Evolutionary conservation across 2,888 invertebrate genomes (phyloP).

Genomic region (Machimus atricapillus): DNA sequence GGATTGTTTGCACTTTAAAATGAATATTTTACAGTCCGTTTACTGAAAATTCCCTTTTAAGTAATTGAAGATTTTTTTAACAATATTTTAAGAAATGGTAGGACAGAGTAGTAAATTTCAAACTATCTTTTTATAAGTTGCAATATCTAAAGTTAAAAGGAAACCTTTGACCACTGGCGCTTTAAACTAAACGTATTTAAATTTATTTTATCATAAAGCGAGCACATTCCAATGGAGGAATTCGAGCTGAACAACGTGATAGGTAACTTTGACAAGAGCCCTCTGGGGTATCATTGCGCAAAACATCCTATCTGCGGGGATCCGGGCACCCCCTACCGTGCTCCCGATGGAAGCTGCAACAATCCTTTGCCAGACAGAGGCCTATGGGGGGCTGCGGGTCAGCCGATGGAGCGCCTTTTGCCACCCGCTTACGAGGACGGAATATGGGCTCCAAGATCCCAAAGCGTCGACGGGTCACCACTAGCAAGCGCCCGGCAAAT

Average conservation of each 20-base stretch:
- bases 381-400: conserved; percentile 73
- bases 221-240: conserved; percentile 54
- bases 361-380: conserved; percentile 65
- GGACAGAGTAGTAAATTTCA: too few species aligned
- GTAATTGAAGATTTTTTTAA: too few species aligned
- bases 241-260: conserved; percentile 58
- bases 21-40: too few species aligned
- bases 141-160: too few species aligned
- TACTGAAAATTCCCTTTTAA: too few species aligned
- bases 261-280: conserved; percentile 54
- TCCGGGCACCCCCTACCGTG: conserved; percentile 68
- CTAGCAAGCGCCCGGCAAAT: conserved; percentile 73
- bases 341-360: conserved; percentile 84
- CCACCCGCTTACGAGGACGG: conserved; percentile 74
- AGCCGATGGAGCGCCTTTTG: conserved; percentile 71
- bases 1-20: too few species aligned
- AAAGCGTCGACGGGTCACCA: conserved; percentile 62
- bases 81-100: too few species aligned
- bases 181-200: background rate
- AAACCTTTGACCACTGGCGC: background rate
- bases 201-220: background rate
- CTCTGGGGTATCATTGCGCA: conserved; percentile 56
- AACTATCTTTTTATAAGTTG: too few species aligned
- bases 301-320: conserved; percentile 62
- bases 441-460: conserved; percentile 59